Percentiles rank a stretch among this genome's conserved stretches.
These are phyloP conservation scores for Gopherus flavomarginatus DNA, from an alignment of 2,113 vertebrate species.

Conservation along the genomic window DNA sequence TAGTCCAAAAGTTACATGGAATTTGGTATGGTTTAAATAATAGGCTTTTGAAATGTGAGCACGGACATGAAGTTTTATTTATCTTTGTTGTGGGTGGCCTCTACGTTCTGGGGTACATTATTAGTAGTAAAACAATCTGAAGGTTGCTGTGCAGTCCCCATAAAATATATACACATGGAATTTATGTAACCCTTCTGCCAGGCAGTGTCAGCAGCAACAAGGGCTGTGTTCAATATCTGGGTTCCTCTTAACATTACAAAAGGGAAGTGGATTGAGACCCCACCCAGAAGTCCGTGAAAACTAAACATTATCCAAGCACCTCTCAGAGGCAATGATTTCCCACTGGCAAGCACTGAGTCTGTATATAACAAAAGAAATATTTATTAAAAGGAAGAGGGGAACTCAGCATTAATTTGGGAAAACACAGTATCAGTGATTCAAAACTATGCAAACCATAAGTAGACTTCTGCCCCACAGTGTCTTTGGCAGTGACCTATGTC, in stretches of 20 bases:
- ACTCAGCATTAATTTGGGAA: neutral
- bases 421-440: neutral
- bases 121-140: slow-evolving; percentile 29
- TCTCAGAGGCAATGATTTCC: neutral
- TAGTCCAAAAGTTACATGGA: neutral
- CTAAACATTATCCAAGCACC: neutral
- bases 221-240: neutral
- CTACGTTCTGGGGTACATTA: neutral
- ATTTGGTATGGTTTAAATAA: slow-evolving; percentile 23
- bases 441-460: neutral
- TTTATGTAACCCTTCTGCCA: neutral
- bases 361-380: neutral
- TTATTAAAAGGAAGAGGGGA: neutral
- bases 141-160: neutral
- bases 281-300: neutral
- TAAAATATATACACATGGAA: slow-evolving; percentile 15
- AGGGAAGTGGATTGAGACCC: neutral
- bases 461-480: neutral
- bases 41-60: slow-evolving; percentile 1
- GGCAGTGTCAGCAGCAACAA: neutral
- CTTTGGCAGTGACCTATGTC: neutral
- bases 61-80: slow-evolving; percentile 35
- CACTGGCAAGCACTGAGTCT: neutral
- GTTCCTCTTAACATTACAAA: neutral
- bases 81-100: neutral